Base-by-base conservation (phyloP, 2,888 invertebrate species). In the Platycheirus albimanus region DNA sequence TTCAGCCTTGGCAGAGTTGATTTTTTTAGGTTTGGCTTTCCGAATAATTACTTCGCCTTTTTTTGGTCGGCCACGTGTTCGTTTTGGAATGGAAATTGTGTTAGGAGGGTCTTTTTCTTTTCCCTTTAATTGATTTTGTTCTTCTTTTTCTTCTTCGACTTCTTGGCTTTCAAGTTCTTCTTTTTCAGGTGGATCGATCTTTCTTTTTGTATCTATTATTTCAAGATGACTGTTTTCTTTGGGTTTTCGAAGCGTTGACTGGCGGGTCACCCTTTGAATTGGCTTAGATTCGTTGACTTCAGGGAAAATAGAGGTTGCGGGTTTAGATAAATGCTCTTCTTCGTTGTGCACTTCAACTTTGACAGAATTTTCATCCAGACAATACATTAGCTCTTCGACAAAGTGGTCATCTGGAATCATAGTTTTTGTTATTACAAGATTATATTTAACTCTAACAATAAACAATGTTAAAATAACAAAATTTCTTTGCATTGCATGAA, bases 21-120 rank as follows among this genome's bases (percentile, higher is more conserved):
- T 3, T 4, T 54, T 54, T 3, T 4, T 4, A 8, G 7, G 30
- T 15, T 38, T 10, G 1, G 58, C 20, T 38, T 78, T 83, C 1
- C 72, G 77, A 8, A 15, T 63, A 13, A 56, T 38, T 74, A 67
- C 38, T 63, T 83, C 78, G n/a, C 83, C 64, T 20, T 77, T 83
- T 36, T 64, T 83, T 0, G 81, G 81, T n/a, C 81, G 54, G 20
- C 81, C 77, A 4, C 77, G 67, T 56, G 54, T 71, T 30, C 41
- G 45, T 69, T 84, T 84, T 8, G 4, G 19, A n/a, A 19, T 41
- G 0, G 63, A 38, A 30, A 5, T 70, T 8, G n/a, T 15, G 3
- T 36, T 8, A 20, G 24, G 2, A 8, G 51, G 5, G 2, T 78
- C 28, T 13, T 20, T 36, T 38, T 36, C n/a, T n/a, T n/a, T n/a